Percentiles rank a stretch among this genome's conserved stretches.
phyloP scores from a whole-genome alignment of 2,797 vertebrate genomes.

The Erethizon dorsatum region DNA sequence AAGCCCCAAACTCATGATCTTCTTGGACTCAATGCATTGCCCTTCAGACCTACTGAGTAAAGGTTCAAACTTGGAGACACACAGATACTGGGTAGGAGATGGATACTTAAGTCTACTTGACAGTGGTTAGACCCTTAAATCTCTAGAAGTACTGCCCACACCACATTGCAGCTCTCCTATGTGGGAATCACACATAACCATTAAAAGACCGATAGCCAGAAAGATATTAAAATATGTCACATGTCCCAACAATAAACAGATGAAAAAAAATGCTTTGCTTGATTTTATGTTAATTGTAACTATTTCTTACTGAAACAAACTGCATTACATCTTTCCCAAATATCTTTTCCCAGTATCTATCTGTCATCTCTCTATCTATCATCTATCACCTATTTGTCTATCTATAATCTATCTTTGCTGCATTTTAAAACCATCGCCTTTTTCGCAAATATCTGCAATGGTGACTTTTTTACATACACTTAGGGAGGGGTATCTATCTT shows the following conservation, averaged over 20 bases:
- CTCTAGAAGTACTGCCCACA: rapidly evolving
- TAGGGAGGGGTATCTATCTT: background rate
- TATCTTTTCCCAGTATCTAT: background rate
- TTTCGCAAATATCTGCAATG: background rate
- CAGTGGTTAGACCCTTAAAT: rapidly evolving
- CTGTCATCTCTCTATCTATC: background rate
- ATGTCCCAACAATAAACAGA: background rate
- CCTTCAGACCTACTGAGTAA: rapidly evolving
- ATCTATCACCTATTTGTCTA: background rate
- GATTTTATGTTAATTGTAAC: background rate
- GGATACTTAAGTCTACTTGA: background rate
- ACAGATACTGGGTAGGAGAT: background rate
- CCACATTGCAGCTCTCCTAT: too few species aligned
- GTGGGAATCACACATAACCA: background rate
- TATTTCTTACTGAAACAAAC: background rate
- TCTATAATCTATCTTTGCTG: background rate
- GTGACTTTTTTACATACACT: background rate
- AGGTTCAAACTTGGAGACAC: background rate
- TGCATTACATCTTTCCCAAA: background rate
- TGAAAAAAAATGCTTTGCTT: background rate
- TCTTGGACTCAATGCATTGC: background rate
- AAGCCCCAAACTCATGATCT: background rate
- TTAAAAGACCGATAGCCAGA: background rate
- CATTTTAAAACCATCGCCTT: background rate
- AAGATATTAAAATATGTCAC: background rate